A percentile compares a stretch with the other conserved stretches of the same genome.
Conservation (phyloP, 2,888 invertebrate species). For the Eupithecia pulchellata region DNA sequence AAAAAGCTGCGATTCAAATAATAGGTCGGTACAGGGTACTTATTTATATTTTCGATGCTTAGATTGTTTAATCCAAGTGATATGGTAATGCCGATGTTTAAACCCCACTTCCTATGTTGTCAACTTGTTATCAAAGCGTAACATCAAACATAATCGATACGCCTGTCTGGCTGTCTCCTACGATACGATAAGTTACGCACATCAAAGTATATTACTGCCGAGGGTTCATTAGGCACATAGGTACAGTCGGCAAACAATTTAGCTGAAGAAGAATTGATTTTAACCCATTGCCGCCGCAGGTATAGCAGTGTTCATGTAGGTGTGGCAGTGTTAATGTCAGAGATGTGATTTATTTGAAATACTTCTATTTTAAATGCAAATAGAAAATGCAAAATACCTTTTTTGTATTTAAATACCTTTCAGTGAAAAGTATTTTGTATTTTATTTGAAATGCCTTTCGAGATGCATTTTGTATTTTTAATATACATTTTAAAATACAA, state of each 20-base stretch:
- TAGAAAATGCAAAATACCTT: too few relatives aligned
- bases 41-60: not conserved
- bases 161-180: constrained; percentile 15
- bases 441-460: too few relatives aligned
- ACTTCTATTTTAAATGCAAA: too few relatives aligned
- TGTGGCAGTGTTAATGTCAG: too few relatives aligned
- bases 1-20: not conserved
- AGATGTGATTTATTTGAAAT: too few relatives aligned
- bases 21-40: too few relatives aligned
- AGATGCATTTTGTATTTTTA: too few relatives aligned
- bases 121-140: constrained; percentile 14
- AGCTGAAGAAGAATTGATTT: not conserved
- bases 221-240: not conserved
- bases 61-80: not conserved
- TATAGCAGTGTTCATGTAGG: too few relatives aligned
- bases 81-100: not conserved
- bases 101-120: not conserved
- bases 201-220: constrained; percentile 9
- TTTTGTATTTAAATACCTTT: too few relatives aligned
- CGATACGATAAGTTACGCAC: constrained; percentile 17
- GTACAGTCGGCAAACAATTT: not conserved
- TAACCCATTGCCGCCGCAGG: not conserved
- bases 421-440: too few relatives aligned
- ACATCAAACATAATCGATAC: constrained; percentile 34
- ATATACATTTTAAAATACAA: too few relatives aligned